Conservation (phyloP, 2,113 vertebrate genomes). For the Erinaceus europaeus region DNA sequence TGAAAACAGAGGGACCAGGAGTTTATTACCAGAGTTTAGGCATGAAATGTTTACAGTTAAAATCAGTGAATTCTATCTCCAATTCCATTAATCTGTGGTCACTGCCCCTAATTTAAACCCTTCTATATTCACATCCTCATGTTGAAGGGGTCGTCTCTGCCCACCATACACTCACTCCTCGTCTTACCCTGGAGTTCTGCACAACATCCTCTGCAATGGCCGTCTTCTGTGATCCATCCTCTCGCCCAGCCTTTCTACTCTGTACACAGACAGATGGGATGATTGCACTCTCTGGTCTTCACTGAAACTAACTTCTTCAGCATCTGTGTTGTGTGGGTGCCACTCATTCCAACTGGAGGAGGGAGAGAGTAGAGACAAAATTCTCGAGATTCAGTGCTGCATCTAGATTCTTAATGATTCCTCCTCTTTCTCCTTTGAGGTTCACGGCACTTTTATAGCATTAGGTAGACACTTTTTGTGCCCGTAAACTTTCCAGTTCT, state of each 20-base stretch:
- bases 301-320: neutral
- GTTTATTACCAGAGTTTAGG: neutral
- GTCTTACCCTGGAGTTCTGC: rapidly evolving
- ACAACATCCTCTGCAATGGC: neutral
- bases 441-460: neutral
- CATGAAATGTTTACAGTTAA: neutral
- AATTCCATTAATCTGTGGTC: neutral
- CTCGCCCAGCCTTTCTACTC: neutral
- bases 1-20: neutral
- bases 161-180: neutral
- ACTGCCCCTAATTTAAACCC: neutral
- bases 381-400: neutral
- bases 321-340: neutral
- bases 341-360: neutral
- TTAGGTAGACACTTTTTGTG: neutral
- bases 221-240: neutral
- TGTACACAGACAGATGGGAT: neutral
- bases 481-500: neutral
- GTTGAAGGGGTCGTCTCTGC: neutral
- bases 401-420: neutral
- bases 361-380: neutral
- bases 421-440: neutral
- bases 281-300: neutral
- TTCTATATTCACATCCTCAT: neutral
- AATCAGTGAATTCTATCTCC: neutral